These are phyloP conservation scores for Lagria hirta DNA, from an alignment of 2,888 invertebrate genomes.

Conservation along the genomic window DNA sequence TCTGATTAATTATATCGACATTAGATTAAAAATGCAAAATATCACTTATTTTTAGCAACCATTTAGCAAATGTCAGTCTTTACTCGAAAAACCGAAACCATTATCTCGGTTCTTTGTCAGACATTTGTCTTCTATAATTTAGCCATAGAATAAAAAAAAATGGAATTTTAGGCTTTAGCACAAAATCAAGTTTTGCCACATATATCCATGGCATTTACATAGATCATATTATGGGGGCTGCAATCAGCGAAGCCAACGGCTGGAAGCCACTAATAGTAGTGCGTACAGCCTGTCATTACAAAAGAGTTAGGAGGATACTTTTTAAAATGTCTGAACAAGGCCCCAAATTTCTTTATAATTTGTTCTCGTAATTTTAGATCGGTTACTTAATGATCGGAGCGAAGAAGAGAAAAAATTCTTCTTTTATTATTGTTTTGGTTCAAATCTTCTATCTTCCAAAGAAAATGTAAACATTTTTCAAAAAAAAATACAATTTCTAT, in stretches of 20 bases:
- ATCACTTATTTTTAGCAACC: too few species aligned
- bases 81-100: too few species aligned
- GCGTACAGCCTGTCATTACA: slow-evolving; percentile 49
- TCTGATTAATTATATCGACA: too few species aligned
- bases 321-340: slow-evolving; percentile 43
- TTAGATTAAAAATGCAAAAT: too few species aligned
- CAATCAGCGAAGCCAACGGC: slow-evolving; percentile 23
- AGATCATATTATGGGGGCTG: slow-evolving; percentile 16
- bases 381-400: slow-evolving; percentile 21
- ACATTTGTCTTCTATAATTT: too few species aligned
- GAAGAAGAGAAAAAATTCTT: too few species aligned
- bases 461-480: slow-evolving; percentile 7
- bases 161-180: too few species aligned
- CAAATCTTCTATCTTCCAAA: not conserved
- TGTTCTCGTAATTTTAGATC: slow-evolving; percentile 36
- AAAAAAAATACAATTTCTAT: slow-evolving; percentile 6
- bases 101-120: too few species aligned
- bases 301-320: slow-evolving; percentile 50
- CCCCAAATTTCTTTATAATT: slow-evolving; percentile 53
- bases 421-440: slow-evolving; percentile 10
- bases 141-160: too few species aligned
- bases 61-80: too few species aligned
- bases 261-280: slow-evolving; percentile 22
- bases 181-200: too few species aligned
- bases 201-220: slow-evolving; percentile 15